Evolutionary conservation across 2,113 vertebrate genomes (phyloP), one percentile per base, ranked within the genome.

Genomic region (Pavo muticus): DNA sequence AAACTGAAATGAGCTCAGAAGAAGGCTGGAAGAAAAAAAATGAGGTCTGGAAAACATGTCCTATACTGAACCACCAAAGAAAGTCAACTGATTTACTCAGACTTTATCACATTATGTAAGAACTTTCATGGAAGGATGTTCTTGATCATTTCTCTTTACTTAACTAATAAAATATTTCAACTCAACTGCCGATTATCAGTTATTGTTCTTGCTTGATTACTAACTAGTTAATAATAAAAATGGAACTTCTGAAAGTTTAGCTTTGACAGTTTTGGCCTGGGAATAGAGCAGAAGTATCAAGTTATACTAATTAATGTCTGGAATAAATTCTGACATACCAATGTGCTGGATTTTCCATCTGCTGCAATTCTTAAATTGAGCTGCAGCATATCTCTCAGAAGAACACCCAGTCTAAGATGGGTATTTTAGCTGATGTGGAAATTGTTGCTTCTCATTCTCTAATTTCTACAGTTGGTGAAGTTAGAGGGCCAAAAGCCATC

Each of bases 321-420:
- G 78, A 95, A 80, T 15, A 48, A 94, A 90, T 83, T 76, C 21
- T 4, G 2, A 54, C 47, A 52, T n/a, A 91, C 40, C 10, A 57
- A 23, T 42, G 67, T 76, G 70, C 73, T 87, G 48, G 67, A 67
- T 89, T 95, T 91, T 94, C 74, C 87, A 83, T 89, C 81, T 85
- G 63, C 65, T 91, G 50, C n/a, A 76, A 40, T 45, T 91, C 63
- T 94, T 92, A 84, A 88, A 57, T 6, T 72, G 45, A 89, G 24
- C 59, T 93, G 68, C 68, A 84, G 78, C 18, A 1, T 59, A 72
- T 79, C 87, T 87, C 45, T 83, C 52, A 69, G 54, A 91, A 91
- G 72, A 52, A 87, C 48, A 93, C 5, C 5, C 47, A 57, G 70
- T 6, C 9, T 30, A 81, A 59, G 82, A 61, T 3, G 82, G 67